Base-by-base conservation (phyloP, 2,888 invertebrate genomes). In the Oxycera nigricornis region DNA sequence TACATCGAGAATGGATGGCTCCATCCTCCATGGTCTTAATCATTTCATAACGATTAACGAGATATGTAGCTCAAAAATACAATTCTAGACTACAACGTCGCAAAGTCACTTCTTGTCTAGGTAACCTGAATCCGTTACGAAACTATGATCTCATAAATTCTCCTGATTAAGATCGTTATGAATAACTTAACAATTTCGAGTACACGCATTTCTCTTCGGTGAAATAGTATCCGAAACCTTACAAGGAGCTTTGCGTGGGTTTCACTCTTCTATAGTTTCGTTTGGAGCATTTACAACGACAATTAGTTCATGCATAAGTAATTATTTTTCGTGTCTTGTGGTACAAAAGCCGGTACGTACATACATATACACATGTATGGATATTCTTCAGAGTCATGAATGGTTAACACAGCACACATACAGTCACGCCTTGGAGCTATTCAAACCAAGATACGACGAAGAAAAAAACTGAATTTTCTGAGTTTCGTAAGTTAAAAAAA, bases 91-190 rank as follows among this genome's bases (percentile, higher is more conserved):
- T n/a, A n/a, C n/a, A n/a, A n/a, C n/a, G n/a, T n/a, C n/a, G n/a
- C n/a, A n/a, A n/a, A n/a, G n/a, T n/a, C n/a, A n/a, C n/a, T n/a
- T n/a, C n/a, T n/a, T n/a, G n/a, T n/a, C n/a, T n/a, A 39, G 39
- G 39, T 9, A 1, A 22, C 14, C 6, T 24, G 55, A 24, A 4
- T 55, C 55, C 17, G 61, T 39, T 41, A 24, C n/a, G 39, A 41
- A 68, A 30, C 28, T 28, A 52, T 68, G 68, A 68, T 30, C 50
- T 68, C 68, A 68, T 68, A 68, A 68, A 68, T 68, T 46, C 28
- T 50, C 52, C n/a, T 9, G 28, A 68, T 50, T 50, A 50, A 46
- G 24, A 52, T 68, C 68, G 11, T 26, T 46, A 46, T 50, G 50
- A 50, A 68, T 68, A 68, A 14, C 31, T 67, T 22, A 39, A 46